phyloP scores from a whole-genome alignment of 2,113 vertebrate genomes.

The Brachionichthys hirsutus region DNA sequence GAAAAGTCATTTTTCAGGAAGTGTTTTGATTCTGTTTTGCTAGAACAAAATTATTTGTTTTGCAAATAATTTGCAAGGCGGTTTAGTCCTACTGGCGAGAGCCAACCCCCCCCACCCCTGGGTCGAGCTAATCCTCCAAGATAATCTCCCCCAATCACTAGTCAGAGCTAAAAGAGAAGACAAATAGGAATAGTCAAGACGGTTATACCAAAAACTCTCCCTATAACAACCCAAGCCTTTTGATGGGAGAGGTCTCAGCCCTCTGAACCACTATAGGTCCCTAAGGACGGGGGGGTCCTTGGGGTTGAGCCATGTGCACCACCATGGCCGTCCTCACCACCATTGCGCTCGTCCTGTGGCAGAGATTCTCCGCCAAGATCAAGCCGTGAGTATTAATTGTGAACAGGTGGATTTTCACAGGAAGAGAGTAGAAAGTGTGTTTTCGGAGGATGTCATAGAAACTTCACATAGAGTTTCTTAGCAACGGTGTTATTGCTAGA shows the following conservation, averaged over 20 bases:
- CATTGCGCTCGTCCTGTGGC: conserved; percentile 60
- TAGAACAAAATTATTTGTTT: too few species aligned
- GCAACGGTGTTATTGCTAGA: too few species aligned
- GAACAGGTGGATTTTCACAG: neutral
- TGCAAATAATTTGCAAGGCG: conserved; percentile 13
- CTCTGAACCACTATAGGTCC: conserved; percentile 19
- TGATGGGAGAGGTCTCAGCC: conserved; percentile 34
- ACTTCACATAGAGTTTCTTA: too few species aligned
- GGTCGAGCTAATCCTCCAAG: conserved; percentile 68
- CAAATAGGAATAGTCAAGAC: conserved; percentile 61
- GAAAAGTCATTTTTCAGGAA: too few species aligned
- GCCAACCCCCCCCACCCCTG: conserved; percentile 52
- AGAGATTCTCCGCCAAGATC: conserved; percentile 58
- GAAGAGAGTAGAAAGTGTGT: conserved; percentile 10
- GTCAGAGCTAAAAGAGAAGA: conserved; percentile 45
- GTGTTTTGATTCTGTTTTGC: too few species aligned
- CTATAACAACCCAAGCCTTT: conserved; percentile 39
- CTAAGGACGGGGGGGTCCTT: conserved; percentile 19
- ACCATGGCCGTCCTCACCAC: conserved; percentile 75
- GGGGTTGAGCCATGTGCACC: conserved; percentile 72
- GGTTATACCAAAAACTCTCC: conserved; percentile 40
- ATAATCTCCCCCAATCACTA: conserved; percentile 65
- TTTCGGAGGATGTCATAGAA: neutral
- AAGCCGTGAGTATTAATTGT: conserved; percentile 60
- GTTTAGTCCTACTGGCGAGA: conserved; percentile 35